Evolutionary conservation across 1,140 invertebrate genomes (phyloP).

Genomic region (Varroa destructor): DNA sequence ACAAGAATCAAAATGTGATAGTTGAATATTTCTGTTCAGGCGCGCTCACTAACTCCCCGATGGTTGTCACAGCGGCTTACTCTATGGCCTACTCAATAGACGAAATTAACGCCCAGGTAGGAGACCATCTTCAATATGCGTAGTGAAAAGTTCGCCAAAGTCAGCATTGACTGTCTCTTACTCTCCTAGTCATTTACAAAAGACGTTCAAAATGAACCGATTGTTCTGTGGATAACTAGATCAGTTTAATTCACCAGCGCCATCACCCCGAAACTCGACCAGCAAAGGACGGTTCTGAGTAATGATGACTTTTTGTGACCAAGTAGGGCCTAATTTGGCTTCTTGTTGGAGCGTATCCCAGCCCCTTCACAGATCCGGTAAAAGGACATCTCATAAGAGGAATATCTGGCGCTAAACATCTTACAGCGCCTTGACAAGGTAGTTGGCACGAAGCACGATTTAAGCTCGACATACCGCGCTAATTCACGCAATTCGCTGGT

Average conservation of each 20-base stretch:
- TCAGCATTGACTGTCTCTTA: not conserved
- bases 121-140: not conserved
- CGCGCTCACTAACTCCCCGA: not conserved
- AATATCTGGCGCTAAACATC: not conserved
- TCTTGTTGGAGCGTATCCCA: not conserved
- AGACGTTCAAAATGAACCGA: not conserved
- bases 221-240: not conserved
- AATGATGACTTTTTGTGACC: conserved; percentile 5
- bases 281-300: not conserved
- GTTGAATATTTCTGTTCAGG: not conserved
- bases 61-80: conserved; percentile 18
- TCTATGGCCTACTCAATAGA: not conserved
- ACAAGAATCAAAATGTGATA: not conserved
- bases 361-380: not conserved
- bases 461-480: not conserved
- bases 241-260: not conserved
- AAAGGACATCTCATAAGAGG: not conserved
- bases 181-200: not conserved
- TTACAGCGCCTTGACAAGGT: not conserved
- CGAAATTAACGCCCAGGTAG: not conserved
- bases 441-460: conserved; percentile 6
- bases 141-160: not conserved
- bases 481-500: not conserved
- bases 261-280: not conserved
- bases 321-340: not conserved